Evolutionary conservation across 2,797 vertebrate species (phyloP).

Genomic region (Tolypeutes matacus): DNA sequence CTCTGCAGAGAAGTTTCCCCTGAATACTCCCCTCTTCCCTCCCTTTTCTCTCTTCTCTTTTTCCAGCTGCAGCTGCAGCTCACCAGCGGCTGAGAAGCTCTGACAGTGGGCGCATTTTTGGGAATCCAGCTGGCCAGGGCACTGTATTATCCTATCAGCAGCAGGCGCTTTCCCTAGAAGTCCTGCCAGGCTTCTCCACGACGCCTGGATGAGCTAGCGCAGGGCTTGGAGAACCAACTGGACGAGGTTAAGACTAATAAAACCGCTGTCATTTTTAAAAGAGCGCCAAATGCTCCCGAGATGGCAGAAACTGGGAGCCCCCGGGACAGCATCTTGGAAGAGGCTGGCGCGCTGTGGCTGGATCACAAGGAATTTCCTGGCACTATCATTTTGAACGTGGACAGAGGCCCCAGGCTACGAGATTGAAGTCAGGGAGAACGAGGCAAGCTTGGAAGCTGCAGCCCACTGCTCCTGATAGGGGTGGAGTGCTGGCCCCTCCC

Average conservation of each 20-base stretch:
- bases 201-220: not conserved
- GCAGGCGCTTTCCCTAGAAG: constrained; percentile 29
- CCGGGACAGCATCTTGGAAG: not conserved
- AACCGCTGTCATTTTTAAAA: not conserved
- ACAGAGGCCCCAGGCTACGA: not conserved
- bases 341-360: rapidly evolving
- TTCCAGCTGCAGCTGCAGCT: constrained; percentile 45
- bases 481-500: too few species aligned
- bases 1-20: not conserved
- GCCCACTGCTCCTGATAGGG: not conserved
- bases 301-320: not conserved
- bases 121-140: constrained; percentile 60
- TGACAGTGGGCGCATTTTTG: not conserved
- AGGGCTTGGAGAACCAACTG: not conserved
- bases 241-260: not conserved
- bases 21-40: rapidly evolving
- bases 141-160: not conserved
- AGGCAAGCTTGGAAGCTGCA: not conserved
- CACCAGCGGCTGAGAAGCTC: not conserved
- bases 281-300: rapidly evolving
- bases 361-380: not conserved
- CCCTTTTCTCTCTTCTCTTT: not conserved
- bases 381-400: not conserved
- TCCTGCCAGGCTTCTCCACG: not conserved
- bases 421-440: not conserved